Base-by-base conservation (phyloP, 2,797 vertebrate genomes). In the Pampus argenteus region DNA sequence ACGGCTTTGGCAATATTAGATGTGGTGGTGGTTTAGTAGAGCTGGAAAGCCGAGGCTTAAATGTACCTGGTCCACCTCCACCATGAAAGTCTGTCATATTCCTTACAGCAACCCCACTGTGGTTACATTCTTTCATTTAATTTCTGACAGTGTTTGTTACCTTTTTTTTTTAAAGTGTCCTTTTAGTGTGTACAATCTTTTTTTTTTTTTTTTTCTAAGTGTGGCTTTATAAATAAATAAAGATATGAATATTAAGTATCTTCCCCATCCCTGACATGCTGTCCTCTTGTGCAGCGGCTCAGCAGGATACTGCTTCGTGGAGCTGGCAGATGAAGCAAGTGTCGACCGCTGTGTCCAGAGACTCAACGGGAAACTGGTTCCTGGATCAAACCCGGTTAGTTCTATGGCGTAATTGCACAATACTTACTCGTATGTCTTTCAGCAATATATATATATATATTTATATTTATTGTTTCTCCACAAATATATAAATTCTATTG, bases 291-390 rank as follows among this genome's bases (percentile, higher is more conserved):
- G 10, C 76, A 95, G 95, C 8, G 94, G 94, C n/a, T 95, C 94
- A 17, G 95, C 95, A 9, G 95, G 95, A 56, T 95, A 95, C 82
- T 95, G 95, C 79, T 96, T 96, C 82, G 95, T 96, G 88, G 94
- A 96, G 86, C 74, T 96, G 83, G 89, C 95, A 58, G 95, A 95
- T 58, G 95, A 95, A 85, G 92, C 91, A 8, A 95, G 94, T 17
- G 95, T 95, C 25, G 94, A 95, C 76, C 94, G 95, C 26, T 95
- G 93, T 59, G 94, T 95, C 60, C 94, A 95, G 80, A 90, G 89
- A 57, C 94, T 96, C 38, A 96, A 95, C 15, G 95, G 95, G 31
- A 96, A 96, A 84, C 89, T 95, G 56, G 94, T 96, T 57, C 95
- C 95, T 52, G 95, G 92, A 84, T 96, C 95, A 49, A 96, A 95